These are phyloP conservation scores for Zoanthus sansibaricus DNA, from an alignment of 92 coral and sea anemone genomes.

Conservation along the genomic window DNA sequence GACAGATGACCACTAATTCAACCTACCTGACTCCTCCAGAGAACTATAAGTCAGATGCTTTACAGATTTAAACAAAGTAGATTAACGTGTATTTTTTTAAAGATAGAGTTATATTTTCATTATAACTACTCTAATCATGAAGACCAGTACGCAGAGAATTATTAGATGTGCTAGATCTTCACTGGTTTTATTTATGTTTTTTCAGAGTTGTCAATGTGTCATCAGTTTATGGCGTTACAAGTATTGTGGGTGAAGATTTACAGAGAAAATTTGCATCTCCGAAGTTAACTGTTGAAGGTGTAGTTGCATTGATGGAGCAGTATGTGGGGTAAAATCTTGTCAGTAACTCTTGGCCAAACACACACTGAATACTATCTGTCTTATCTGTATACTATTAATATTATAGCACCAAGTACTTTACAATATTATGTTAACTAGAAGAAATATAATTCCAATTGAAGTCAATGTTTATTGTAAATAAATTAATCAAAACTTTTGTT, in stretches of 20 bases:
- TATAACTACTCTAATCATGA: no score
- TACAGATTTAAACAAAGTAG: no score
- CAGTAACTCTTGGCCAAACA: neutral
- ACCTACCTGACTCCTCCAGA: no score
- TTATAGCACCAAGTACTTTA: no score
- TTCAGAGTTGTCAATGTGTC: slow-evolving; percentile 42
- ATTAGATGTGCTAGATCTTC: no score
- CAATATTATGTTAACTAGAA: neutral
- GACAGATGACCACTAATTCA: no score
- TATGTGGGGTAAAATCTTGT: slow-evolving; percentile 11
- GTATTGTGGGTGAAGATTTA: slow-evolving; percentile 39
- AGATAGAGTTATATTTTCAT: no score
- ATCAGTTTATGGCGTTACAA: slow-evolving; percentile 36
- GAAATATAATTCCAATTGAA: no score
- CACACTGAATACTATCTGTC: neutral
- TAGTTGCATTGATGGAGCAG: slow-evolving; percentile 24
- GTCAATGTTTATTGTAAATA: neutral
- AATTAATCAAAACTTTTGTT: neutral
- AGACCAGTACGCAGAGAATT: no score
- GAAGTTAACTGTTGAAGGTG: slow-evolving; percentile 19
- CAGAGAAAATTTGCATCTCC: slow-evolving; percentile 36
- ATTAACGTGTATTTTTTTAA: no score
- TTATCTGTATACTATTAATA: no score
- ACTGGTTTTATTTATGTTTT: neutral
- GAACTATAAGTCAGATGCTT: no score